Conservation (phyloP, 2,113 vertebrate genomes). For the Girardinichthys multiradiatus region DNA sequence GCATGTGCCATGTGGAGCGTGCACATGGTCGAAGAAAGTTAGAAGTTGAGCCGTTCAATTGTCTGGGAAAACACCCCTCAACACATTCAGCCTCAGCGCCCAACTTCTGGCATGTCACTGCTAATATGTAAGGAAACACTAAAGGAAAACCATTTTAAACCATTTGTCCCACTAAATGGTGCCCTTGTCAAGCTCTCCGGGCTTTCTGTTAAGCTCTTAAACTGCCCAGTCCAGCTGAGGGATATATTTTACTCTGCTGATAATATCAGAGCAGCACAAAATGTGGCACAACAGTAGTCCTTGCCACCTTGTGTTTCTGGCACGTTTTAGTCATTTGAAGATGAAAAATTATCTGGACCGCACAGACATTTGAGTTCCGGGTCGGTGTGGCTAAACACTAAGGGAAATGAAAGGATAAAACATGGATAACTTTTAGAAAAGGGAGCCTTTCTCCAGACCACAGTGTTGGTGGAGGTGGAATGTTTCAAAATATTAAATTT, state of each 20-base stretch:
- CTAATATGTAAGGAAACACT: conserved; percentile 67
- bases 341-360: conserved; percentile 14
- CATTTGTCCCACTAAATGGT: conserved; percentile 74
- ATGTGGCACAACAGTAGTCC: conserved; percentile 23
- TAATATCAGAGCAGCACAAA: conserved; percentile 58
- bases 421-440: neutral
- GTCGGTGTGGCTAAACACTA: neutral
- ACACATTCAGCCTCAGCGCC: conserved; percentile 45
- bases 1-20: conserved; percentile 31
- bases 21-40: conserved; percentile 44
- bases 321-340: conserved; percentile 27
- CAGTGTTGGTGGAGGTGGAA: conserved; percentile 35
- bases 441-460: neutral
- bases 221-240: conserved; percentile 64
- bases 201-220: conserved; percentile 67
- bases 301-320: conserved; percentile 33
- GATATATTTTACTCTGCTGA: conserved; percentile 65
- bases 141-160: conserved; percentile 73
- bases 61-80: conserved; percentile 52
- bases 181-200: conserved; percentile 59
- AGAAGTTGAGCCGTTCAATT: conserved; percentile 45
- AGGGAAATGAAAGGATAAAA: conserved; percentile 6
- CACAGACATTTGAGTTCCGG: conserved; percentile 1
- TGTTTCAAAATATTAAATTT: conserved; percentile 52
- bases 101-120: conserved; percentile 62